These are phyloP conservation scores for Pogonus chalceus DNA, from an alignment of 1,140 invertebrate genomes.

Conservation along the genomic window DNA sequence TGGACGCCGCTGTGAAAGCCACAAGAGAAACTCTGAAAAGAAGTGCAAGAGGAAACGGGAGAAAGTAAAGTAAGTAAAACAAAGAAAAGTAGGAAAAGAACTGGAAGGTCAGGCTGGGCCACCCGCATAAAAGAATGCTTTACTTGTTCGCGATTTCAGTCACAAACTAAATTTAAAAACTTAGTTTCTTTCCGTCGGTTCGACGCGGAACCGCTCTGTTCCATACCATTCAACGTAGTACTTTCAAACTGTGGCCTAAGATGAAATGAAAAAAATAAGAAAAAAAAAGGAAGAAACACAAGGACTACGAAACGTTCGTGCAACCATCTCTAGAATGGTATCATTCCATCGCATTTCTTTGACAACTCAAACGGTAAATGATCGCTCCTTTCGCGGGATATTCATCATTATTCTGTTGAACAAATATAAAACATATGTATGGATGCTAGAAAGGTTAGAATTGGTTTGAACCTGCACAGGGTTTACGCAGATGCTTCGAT, in stretches of 20 bases:
- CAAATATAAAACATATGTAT: not conserved
- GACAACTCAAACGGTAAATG: not conserved
- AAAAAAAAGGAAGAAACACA: not conserved
- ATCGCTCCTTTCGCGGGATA: not conserved
- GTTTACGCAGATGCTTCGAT: no score
- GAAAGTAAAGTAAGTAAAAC: not conserved
- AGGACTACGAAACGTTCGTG: not conserved
- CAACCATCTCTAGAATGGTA: no score
- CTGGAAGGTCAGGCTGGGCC: no score
- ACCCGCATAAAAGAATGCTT: not conserved
- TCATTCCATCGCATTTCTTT: no score
- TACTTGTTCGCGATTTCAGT: conserved; percentile 23
- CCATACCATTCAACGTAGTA: no score
- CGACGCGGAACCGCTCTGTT: no score
- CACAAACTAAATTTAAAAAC: conserved; percentile 26
- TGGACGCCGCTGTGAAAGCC: no score
- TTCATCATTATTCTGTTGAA: conserved; percentile 6
- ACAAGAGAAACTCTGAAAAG: no score
- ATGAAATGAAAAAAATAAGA: not conserved
- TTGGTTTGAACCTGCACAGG: no score
- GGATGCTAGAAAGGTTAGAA: not conserved
- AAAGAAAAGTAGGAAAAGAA: not conserved
- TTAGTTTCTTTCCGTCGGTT: conserved; percentile 21
- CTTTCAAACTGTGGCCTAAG: not conserved
- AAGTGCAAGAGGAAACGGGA: no score